Percentiles rank a stretch among this genome's conserved stretches.
phyloP scores from a whole-genome alignment of 2,113 vertebrate species.

The Leptocoma aspasia region DNA sequence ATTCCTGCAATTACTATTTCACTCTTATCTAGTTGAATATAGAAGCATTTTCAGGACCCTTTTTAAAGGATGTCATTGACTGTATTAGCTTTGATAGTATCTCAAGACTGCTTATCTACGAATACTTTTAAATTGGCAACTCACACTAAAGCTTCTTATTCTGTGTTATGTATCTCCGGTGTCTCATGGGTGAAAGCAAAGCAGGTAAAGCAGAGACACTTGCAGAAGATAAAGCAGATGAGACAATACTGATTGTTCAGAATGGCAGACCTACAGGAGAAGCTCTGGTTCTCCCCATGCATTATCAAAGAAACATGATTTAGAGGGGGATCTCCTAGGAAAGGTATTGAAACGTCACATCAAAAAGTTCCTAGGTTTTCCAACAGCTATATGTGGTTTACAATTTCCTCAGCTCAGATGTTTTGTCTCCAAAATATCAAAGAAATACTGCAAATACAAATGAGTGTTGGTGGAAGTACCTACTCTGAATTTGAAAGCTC shows the following conservation, averaged over 20 bases:
- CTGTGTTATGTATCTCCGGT: not conserved
- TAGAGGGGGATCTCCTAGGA: not conserved
- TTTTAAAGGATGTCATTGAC: not conserved
- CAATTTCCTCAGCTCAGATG: not conserved
- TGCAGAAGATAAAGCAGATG: not conserved
- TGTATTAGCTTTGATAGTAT: conserved; percentile 5
- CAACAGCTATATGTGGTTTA: not conserved
- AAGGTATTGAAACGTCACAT: not conserved
- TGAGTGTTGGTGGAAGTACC: not conserved
- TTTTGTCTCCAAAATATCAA: not conserved
- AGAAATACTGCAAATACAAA: not conserved
- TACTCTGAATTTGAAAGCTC: not conserved
- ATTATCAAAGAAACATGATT: not conserved
- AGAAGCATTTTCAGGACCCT: not conserved
- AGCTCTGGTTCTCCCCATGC: not conserved
- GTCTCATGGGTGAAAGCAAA: not conserved
- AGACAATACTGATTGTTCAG: not conserved
- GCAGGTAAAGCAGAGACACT: not conserved
- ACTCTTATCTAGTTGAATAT: not conserved
- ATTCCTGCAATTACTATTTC: conserved; percentile 8
- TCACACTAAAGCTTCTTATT: not conserved
- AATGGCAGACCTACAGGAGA: not conserved
- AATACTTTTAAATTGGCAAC: not conserved
- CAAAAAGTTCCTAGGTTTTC: not conserved
- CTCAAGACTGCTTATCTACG: conserved; percentile 19